These are phyloP conservation scores for Biston stratarius DNA, from an alignment of 2,888 invertebrate species.

Conservation along the genomic window DNA sequence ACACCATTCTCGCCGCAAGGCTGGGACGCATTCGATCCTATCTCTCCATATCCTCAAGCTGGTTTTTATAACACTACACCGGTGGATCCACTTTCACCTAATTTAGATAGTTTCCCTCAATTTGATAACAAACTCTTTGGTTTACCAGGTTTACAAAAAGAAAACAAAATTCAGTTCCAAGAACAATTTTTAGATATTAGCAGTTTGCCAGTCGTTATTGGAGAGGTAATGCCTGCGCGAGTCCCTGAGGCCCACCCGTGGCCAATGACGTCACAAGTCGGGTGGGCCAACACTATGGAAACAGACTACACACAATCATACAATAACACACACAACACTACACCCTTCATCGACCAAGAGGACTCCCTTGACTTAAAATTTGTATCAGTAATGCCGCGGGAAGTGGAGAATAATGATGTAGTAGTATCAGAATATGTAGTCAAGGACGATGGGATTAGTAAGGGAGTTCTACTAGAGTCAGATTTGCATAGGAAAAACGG, in stretches of 20 bases:
- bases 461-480: conserved; percentile 44
- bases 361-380: conserved; percentile 74
- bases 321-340: conserved; percentile 62
- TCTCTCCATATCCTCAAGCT: conserved; percentile 67
- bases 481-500: conserved; percentile 48
- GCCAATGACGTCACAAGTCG: conserved; percentile 57
- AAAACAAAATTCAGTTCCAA: conserved; percentile 60
- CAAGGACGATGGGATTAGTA: conserved; percentile 52
- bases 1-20: conserved; percentile 78
- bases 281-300: conserved; percentile 61
- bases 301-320: conserved; percentile 63
- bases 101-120: conserved; percentile 58
- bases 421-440: conserved; percentile 69
- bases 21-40: conserved; percentile 75
- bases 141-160: conserved; percentile 49
- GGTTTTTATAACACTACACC: conserved; percentile 67
- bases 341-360: conserved; percentile 77
- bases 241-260: conserved; percentile 61
- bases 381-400: conserved; percentile 71
- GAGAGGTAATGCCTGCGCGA: conserved; percentile 67
- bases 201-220: conserved; percentile 75
- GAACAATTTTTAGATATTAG: conserved; percentile 73
- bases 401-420: conserved; percentile 71
- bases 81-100: conserved; percentile 67
- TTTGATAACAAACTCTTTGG: conserved; percentile 58